Conservation (phyloP, 2,888 invertebrate species). For the Dryomyza anilis region DNA sequence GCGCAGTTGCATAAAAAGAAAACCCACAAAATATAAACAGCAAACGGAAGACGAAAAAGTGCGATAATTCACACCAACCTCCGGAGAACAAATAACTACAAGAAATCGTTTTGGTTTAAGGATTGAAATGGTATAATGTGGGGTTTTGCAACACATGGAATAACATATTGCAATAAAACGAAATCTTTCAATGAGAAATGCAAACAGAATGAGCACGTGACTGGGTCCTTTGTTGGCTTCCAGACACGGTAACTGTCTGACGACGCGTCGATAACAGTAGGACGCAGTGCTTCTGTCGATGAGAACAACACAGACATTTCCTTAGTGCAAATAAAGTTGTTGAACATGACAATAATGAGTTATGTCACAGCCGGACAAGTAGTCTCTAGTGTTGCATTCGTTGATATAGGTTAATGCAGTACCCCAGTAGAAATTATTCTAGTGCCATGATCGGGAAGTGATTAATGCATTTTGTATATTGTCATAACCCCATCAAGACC, state of each 20-base stretch:
- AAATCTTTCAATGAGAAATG: constrained; percentile 54
- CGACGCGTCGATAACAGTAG: no score
- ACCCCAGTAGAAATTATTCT: no score
- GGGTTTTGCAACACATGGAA: no score
- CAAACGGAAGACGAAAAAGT: constrained; percentile 47
- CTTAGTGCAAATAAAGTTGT: neutral
- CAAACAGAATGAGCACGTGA: constrained; percentile 58
- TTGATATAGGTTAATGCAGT: no score
- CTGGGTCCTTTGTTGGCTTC: constrained; percentile 26
- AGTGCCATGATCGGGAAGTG: no score
- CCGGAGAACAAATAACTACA: constrained; percentile 29
- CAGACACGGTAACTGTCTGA: no score
- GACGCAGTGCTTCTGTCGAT: neutral
- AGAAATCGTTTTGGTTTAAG: constrained; percentile 7
- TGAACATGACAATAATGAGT: constrained; percentile 9
- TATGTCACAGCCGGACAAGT: no score
- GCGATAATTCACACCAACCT: constrained; percentile 58
- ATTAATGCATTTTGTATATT: no score
- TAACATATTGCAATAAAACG: constrained; percentile 41
- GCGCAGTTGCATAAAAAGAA: constrained; percentile 14
- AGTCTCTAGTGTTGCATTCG: neutral
- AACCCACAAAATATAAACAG: neutral
- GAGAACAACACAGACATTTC: constrained; percentile 1
- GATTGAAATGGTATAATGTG: neutral
- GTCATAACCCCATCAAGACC: no score